phyloP scores from a whole-genome alignment of 2,113 vertebrate genomes.

The Balaenoptera acutorostrata region DNA sequence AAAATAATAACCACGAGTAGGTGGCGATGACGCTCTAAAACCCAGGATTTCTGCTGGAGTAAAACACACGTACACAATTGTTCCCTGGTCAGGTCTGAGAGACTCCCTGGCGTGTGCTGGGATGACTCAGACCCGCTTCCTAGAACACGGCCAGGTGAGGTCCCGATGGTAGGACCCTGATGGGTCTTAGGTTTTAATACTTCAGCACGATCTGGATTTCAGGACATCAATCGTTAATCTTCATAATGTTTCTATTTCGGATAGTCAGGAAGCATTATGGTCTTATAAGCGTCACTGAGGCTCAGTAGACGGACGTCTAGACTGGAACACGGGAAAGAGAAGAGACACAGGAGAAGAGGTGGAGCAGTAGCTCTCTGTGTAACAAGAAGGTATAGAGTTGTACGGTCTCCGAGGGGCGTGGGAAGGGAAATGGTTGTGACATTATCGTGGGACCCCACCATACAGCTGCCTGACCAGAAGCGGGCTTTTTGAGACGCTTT shows the following conservation, averaged over 20 bases:
- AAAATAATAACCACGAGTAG: neutral
- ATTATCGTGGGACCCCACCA: rapidly evolving
- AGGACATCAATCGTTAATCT: neutral
- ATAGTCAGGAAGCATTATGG: neutral
- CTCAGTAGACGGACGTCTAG: neutral
- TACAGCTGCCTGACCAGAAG: neutral
- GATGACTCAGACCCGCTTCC: neutral
- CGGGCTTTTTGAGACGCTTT: neutral
- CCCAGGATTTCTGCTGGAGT: neutral
- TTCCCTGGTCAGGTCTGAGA: too few relatives aligned
- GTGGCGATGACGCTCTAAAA: neutral
- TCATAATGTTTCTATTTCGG: neutral
- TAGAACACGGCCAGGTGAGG: neutral
- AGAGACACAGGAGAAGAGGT: neutral
- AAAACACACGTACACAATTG: neutral
- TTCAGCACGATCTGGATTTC: neutral
- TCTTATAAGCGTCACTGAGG: neutral
- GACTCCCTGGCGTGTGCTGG: neutral
- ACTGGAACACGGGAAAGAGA: neutral
- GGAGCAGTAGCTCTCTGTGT: neutral
- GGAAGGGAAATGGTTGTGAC: neutral
- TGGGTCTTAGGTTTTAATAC: neutral
- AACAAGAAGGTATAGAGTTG: neutral
- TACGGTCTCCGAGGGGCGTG: rapidly evolving
- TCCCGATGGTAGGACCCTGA: neutral